phyloP scores from a whole-genome alignment of 2,113 vertebrate species.

The Hippoglossus stenolepis region DNA sequence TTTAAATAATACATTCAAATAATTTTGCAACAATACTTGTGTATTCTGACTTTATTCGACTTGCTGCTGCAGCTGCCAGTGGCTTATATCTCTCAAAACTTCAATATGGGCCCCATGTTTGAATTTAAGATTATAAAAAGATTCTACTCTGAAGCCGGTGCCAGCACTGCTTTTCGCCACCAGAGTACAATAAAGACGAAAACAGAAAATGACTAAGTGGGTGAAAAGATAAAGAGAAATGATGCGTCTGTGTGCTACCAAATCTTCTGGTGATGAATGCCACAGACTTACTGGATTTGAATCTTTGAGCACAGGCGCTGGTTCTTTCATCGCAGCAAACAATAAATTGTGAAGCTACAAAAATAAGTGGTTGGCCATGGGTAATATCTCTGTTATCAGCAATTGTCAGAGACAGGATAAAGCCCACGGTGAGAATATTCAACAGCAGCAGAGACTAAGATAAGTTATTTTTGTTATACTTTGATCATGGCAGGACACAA shows the following conservation, averaged over 20 bases:
- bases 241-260: conserved; percentile 9
- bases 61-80: conserved; percentile 2
- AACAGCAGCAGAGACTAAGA: neutral
- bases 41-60: too few relatives aligned
- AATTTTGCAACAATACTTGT: too few relatives aligned
- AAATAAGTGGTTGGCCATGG: neutral
- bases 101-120: neutral
- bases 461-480: neutral
- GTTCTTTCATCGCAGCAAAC: conserved; percentile 7
- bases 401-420: conserved; percentile 30
- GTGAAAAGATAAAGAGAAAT: conserved; percentile 3
- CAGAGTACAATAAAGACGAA: conserved; percentile 21
- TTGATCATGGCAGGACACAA: neutral
- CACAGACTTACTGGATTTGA: neutral
- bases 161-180: conserved; percentile 1
- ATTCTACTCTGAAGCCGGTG: neutral
- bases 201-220: conserved; percentile 19
- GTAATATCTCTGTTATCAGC: conserved; percentile 33
- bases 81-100: neutral
- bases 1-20: too few relatives aligned
- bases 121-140: neutral
- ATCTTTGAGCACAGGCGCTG: conserved; percentile 24
- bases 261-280: conserved; percentile 21
- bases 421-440: neutral
- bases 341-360: conserved; percentile 22